Evolutionary conservation across 2,888 invertebrate genomes (phyloP).

Genomic region (Pristionchus mayeri): DNA sequence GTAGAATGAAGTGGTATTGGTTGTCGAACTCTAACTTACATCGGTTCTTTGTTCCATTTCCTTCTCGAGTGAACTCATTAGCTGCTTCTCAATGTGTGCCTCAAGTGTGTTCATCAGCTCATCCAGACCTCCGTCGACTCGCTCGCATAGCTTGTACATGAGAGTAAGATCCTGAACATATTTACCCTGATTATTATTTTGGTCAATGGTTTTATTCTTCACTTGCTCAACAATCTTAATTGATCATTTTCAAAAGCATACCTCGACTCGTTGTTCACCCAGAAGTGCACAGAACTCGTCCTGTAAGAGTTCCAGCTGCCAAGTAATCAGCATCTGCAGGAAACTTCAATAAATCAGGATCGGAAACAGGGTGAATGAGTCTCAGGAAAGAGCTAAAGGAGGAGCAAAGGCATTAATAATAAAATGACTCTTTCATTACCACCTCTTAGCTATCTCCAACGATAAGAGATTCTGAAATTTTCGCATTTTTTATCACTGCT

Average conservation of each 20-base stretch:
- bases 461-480: no score
- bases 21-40: conserved; percentile 52
- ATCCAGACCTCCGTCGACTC: conserved; percentile 91
- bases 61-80: conserved; percentile 92
- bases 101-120: conserved; percentile 92
- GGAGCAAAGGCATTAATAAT: no score
- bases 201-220: neutral
- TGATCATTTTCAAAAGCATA: conserved; percentile 62
- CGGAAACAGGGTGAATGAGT: conserved; percentile 77
- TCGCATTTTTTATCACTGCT: no score
- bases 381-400: conserved; percentile 92
- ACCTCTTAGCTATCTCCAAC: no score
- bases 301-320: conserved; percentile 95
- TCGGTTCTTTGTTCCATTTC: conserved; percentile 87
- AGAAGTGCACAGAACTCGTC: conserved; percentile 88
- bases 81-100: conserved; percentile 92
- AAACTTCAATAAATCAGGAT: neutral
- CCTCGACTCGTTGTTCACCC: conserved; percentile 91
- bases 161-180: conserved; percentile 86
- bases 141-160: conserved; percentile 93
- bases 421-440: no score
- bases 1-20: no score
- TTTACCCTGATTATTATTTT: neutral
- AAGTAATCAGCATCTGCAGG: conserved; percentile 88
- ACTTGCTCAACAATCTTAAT: neutral